Evolutionary conservation across 2,113 vertebrate species (phyloP).

Genomic region (Tenrec ecaudatus): DNA sequence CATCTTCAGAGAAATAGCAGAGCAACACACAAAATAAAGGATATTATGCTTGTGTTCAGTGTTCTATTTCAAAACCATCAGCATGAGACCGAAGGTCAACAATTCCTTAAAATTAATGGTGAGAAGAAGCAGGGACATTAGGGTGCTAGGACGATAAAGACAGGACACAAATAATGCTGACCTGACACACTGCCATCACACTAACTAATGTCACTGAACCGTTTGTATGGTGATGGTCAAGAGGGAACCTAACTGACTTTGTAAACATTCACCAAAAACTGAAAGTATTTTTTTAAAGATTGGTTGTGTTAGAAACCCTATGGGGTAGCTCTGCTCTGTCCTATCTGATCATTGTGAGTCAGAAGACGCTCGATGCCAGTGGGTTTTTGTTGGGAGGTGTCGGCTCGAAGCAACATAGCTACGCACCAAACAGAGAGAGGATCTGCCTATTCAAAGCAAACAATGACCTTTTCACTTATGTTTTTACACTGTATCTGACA

Average conservation of each 20-base stretch:
- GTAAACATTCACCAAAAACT: background rate
- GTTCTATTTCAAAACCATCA: background rate
- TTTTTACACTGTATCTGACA: slow-evolving; percentile 1
- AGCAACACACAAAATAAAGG: too few relatives aligned
- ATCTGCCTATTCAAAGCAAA: background rate
- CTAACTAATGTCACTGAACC: background rate
- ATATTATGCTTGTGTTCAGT: background rate
- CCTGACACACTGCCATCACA: background rate
- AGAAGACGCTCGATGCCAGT: background rate
- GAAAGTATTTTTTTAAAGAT: background rate
- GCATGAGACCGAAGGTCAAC: background rate
- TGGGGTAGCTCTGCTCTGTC: background rate
- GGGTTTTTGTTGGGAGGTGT: background rate
- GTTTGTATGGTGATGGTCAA: background rate
- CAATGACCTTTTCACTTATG: background rate
- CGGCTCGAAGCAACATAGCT: background rate
- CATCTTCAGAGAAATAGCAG: too few relatives aligned
- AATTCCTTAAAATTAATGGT: background rate
- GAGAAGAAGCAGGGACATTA: background rate
- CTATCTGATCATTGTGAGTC: background rate
- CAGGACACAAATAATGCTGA: background rate
- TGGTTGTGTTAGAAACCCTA: background rate
- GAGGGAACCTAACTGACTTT: background rate
- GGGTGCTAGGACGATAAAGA: background rate
- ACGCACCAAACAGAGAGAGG: background rate